Base-by-base conservation (phyloP, 1,140 invertebrate genomes). In the Ericerus pela region DNA sequence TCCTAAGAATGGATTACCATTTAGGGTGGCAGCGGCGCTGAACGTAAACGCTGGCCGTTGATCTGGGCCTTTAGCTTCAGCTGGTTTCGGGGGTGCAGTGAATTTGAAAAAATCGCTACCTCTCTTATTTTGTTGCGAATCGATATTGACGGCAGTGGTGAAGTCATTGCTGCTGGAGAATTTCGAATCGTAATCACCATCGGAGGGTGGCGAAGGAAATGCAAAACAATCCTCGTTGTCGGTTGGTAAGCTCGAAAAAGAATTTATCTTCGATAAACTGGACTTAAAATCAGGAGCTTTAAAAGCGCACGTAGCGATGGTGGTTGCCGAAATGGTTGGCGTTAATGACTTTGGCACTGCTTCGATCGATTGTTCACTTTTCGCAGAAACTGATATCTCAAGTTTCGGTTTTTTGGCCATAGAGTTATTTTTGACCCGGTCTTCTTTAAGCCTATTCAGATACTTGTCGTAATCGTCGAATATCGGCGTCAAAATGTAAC, bases 241-340 rank as follows among this genome's bases (percentile, higher is more conserved):
- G 5, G 41, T n/a, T n/a, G n/a, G n/a, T n/a, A n/a, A n/a, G 16
- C 4, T 24, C 8, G 26, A 47, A 24, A 47, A 47, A 4, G 16
- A 20, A 47, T 47, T 24, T 2, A 47, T 16, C 26, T 47, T 47
- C 3, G 41, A 47, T 24, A 47, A 47, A 24, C 41, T 47, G 22
- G 22, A 18, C 14, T 47, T 47, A 24, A 47, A 47, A 47, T 47
- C 41, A 24, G 41, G 41, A 10, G 20, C 41, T 47, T 47, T 47
- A 14, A 47, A 47, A n/a, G n/a, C n/a, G n/a, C n/a, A n/a, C 20
- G 41, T 18, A 47, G 41, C 14, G 30, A n/a, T 10, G n/a, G n/a
- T n/a, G n/a, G 30, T 10, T 10, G 30, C 30, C 8, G 30, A 33
- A 10, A n/a, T 10, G 8, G 41, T 4, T 22, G 41, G 4, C 12